These are phyloP conservation scores for Aromia moschata DNA, from an alignment of 2,888 invertebrate genomes.

Conservation along the genomic window DNA sequence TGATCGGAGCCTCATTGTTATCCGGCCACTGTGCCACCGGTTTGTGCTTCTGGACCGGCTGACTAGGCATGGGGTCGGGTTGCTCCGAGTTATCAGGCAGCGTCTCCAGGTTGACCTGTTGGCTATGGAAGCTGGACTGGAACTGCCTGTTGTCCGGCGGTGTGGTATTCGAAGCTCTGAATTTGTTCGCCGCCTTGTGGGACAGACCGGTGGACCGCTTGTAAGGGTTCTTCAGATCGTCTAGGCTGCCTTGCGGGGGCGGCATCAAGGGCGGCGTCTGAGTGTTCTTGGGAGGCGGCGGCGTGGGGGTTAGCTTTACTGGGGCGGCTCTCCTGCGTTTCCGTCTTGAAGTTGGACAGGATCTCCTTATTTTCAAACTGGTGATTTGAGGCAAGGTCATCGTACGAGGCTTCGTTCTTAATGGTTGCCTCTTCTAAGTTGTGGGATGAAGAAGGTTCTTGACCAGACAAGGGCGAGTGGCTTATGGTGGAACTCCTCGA, in stretches of 20 bases:
- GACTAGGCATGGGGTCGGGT: conserved; percentile 62
- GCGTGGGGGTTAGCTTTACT: conserved; percentile 55
- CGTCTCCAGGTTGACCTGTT: conserved; percentile 70
- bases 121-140: conserved; percentile 57
- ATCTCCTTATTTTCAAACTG: conserved; percentile 56
- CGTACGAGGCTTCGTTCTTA: conserved; percentile 31
- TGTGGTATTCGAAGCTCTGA: conserved; percentile 38
- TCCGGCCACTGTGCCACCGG: conserved; percentile 60
- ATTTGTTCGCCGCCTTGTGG: conserved; percentile 62
- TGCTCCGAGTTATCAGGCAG: conserved; percentile 76
- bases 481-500: conserved; percentile 64
- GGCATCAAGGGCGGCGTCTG: conserved; percentile 44
- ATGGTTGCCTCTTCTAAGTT: conserved; percentile 28
- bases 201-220: conserved; percentile 59
- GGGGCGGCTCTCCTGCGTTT: conserved; percentile 9
- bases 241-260: conserved; percentile 37
- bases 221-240: conserved; percentile 54
- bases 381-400: conserved; percentile 28
- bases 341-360: conserved; percentile 37
- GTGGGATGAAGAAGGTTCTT: conserved; percentile 27
- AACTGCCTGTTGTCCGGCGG: conserved; percentile 46
- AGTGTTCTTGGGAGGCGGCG: conserved; percentile 50
- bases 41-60: conserved; percentile 26
- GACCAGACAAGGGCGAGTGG: conserved; percentile 56
- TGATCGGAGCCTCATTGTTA: conserved; percentile 72